phyloP scores from a whole-genome alignment of 2,888 invertebrate genomes.

The Abrostola triplasia region DNA sequence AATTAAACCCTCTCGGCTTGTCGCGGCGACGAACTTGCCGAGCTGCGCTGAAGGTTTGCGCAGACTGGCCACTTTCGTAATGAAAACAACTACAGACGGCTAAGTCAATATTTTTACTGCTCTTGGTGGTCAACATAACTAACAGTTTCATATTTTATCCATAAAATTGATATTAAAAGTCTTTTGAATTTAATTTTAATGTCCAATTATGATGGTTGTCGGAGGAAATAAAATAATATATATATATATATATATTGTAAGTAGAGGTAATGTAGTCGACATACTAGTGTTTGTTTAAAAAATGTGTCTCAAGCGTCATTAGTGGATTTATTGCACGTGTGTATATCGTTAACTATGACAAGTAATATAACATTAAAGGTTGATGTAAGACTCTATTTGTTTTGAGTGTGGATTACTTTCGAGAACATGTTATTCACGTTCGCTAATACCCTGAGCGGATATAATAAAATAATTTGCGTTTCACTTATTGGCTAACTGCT shows the following conservation, averaged over 20 bases:
- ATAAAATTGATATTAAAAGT: too few species aligned
- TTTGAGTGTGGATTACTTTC: not conserved
- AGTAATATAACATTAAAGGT: not conserved
- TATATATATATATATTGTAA: not conserved
- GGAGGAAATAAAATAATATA: too few species aligned
- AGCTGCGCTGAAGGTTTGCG: conserved; percentile 29
- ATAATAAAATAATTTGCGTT: conserved; percentile 16
- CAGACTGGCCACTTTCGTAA: conserved; percentile 30
- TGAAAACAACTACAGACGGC: not conserved
- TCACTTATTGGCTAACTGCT: conserved; percentile 25
- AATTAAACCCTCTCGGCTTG: conserved; percentile 67
- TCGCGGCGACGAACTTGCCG: conserved; percentile 55
- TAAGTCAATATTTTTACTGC: not conserved
- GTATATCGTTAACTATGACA: not conserved
- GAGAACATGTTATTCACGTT: not conserved
- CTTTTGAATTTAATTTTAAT: too few species aligned
- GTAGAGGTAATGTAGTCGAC: not conserved
- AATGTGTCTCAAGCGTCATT: conserved; percentile 21
- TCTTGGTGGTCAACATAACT: not conserved
- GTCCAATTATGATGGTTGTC: too few species aligned
- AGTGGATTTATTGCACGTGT: conserved; percentile 22
- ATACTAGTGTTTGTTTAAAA: not conserved
- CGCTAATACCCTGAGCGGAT: conserved; percentile 19
- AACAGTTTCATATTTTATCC: not conserved
- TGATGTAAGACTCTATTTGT: not conserved